phyloP scores from a whole-genome alignment of 2,797 vertebrate genomes.

The Pseudotriccus pelzelni region DNA sequence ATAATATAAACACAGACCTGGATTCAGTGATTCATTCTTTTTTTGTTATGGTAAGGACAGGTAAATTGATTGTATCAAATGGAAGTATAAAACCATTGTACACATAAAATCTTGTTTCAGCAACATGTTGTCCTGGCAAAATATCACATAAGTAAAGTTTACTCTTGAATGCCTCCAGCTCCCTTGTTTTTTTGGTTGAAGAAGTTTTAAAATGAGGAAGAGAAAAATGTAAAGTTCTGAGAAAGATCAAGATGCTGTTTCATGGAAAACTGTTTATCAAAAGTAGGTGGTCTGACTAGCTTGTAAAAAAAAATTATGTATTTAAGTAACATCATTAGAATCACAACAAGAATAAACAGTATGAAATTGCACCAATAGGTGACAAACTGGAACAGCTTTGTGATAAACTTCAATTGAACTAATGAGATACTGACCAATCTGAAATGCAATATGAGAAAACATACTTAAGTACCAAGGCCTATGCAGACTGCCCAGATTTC shows the following conservation, averaged over 20 bases:
- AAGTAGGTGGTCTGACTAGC: not conserved
- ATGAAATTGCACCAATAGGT: not conserved
- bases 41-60: not conserved
- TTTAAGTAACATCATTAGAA: not conserved
- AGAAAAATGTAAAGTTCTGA: not conserved
- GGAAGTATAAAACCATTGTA: not conserved
- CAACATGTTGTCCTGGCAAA: not conserved
- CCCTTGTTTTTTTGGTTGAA: not conserved
- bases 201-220: not conserved
- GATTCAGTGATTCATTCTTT: not conserved
- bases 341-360: not conserved
- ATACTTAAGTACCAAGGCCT: not conserved
- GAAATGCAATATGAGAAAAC: not conserved
- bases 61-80: not conserved
- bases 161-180: not conserved
- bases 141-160: not conserved
- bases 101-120: not conserved
- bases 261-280: not conserved
- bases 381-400: not conserved
- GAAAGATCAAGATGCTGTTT: not conserved
- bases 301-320: not conserved
- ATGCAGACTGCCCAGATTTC: not conserved
- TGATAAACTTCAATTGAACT: not conserved
- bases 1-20: not conserved
- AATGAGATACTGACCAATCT: not conserved